Percentiles rank a stretch among this genome's conserved stretches.
Evolutionary conservation across 2,113 vertebrate species (phyloP).

Genomic region (Arvicanthis niloticus): DNA sequence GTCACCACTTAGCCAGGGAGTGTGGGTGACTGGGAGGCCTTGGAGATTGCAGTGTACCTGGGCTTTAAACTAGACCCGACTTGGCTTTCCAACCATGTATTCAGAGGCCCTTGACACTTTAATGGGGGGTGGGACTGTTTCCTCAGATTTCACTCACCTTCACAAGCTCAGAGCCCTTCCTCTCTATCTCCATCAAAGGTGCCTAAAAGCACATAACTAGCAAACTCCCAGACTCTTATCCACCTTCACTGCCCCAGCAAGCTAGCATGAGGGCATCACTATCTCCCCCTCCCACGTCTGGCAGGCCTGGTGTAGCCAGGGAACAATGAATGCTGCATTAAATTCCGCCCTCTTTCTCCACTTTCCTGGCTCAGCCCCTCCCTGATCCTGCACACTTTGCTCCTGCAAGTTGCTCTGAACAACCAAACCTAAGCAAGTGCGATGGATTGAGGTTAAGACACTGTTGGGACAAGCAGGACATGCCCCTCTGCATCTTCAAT

Average conservation of each 20-base stretch:
- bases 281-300: too few species aligned
- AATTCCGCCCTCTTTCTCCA: not conserved
- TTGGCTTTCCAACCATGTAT: not conserved
- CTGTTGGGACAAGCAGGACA: not conserved
- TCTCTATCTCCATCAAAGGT: not conserved
- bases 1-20: not conserved
- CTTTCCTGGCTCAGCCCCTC: not conserved
- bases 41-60: not conserved
- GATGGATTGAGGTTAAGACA: not conserved
- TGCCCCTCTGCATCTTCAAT: not conserved
- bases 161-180: not conserved
- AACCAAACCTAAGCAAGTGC: not conserved
- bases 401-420: not conserved
- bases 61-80: fast-evolving
- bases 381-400: not conserved
- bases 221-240: not conserved
- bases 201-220: not conserved
- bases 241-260: too few species aligned
- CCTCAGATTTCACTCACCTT: not conserved
- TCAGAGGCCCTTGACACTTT: not conserved
- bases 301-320: not conserved
- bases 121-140: not conserved
- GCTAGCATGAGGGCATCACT: not conserved
- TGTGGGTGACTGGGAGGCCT: not conserved
- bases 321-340: not conserved